phyloP scores from a whole-genome alignment of 1,140 invertebrate genomes.

The Neodiprion fabricii region DNA sequence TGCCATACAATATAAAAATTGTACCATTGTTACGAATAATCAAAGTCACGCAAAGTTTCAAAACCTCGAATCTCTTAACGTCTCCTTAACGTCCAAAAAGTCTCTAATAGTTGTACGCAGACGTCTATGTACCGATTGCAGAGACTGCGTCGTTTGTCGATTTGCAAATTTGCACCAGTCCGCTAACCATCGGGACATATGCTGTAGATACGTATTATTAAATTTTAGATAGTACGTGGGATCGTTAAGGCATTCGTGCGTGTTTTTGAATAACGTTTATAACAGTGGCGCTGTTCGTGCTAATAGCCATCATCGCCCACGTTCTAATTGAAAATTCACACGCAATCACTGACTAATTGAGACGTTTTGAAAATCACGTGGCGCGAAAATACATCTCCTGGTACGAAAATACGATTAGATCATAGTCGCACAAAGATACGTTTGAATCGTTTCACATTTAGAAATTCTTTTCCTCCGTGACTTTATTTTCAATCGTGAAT shows the following conservation, averaged over 20 bases:
- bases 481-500: background rate
- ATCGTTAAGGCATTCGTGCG: background rate
- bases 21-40: too few relatives aligned
- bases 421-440: background rate
- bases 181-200: background rate
- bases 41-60: too few relatives aligned
- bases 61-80: too few relatives aligned
- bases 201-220: background rate
- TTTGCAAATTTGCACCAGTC: background rate
- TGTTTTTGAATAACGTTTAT: background rate
- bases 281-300: background rate
- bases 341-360: constrained; percentile 11
- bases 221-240: background rate
- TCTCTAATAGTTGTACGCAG: too few relatives aligned
- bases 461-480: background rate
- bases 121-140: background rate
- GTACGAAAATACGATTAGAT: background rate
- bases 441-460: background rate
- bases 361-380: constrained; percentile 22
- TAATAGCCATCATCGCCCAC: constrained; percentile 21
- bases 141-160: background rate
- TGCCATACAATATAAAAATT: too few relatives aligned
- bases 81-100: too few relatives aligned
- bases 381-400: background rate
- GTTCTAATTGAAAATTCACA: constrained; percentile 30